Evolutionary conservation across 2,888 invertebrate species (phyloP).

Genomic region (Hypselothyrea guttata): DNA sequence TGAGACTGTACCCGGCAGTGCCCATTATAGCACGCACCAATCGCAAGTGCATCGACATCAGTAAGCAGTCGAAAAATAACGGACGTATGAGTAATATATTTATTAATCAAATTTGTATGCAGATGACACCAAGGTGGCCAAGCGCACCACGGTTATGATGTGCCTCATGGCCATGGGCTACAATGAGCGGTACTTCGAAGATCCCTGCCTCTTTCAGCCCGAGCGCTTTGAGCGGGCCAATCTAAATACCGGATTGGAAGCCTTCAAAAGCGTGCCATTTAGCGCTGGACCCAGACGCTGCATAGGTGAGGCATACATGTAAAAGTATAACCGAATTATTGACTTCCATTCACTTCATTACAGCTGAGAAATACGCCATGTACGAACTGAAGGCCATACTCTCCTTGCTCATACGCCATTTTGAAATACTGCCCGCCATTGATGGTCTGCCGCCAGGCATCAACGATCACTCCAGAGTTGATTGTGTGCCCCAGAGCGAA

Average conservation of each 20-base stretch:
- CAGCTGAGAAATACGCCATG: conserved; percentile 83
- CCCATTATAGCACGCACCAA: conserved; percentile 77
- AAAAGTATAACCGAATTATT: background rate
- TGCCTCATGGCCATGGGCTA: conserved; percentile 78
- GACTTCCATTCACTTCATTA: background rate
- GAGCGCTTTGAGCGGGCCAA: conserved; percentile 76
- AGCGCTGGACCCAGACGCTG: conserved; percentile 86
- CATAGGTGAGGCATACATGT: conserved; percentile 47
- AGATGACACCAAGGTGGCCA: conserved; percentile 78
- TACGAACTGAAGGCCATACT: conserved; percentile 84
- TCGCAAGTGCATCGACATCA: conserved; percentile 73
- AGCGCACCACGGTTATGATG: conserved; percentile 75
- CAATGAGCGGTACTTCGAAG: conserved; percentile 76
- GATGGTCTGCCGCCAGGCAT: conserved; percentile 68
- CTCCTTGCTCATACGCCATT: conserved; percentile 83
- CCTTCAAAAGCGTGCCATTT: conserved; percentile 85
- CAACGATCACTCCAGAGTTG: conserved; percentile 66
- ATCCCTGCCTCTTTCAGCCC: conserved; percentile 80
- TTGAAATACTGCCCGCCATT: conserved; percentile 78
- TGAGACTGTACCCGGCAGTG: conserved; percentile 73
- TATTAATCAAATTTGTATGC: background rate
- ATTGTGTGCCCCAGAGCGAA: conserved; percentile 72
- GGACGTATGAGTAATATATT: fast-evolving
- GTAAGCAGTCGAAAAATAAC: conserved; percentile 47
- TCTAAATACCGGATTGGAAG: conserved; percentile 63